Conservation (phyloP, 53 echinoderm and acorn worm genomes). For the Holothuria scabra region DNA sequence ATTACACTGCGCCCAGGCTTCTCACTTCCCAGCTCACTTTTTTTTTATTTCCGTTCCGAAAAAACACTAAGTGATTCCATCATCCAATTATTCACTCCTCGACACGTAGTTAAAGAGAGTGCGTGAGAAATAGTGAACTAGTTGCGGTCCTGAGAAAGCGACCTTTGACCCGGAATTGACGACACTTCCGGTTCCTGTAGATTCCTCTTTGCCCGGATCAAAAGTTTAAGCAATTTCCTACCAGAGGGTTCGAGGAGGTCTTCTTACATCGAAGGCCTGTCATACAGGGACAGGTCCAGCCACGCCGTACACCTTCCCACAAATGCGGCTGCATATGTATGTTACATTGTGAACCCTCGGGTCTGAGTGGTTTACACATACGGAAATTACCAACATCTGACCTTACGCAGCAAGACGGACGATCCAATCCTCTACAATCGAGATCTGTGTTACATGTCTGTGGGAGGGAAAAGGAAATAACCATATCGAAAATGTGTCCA, state of each 20-base stretch:
- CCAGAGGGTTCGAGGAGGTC: slow-evolving; percentile 1
- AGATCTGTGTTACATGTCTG: slow-evolving; percentile 38
- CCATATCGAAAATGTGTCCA: no score
- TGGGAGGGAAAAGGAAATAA: background rate
- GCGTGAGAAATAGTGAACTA: no score
- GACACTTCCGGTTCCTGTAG: no score
- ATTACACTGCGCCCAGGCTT: no score
- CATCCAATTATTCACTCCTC: no score
- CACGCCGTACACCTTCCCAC: slow-evolving; percentile 37
- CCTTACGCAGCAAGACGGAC: slow-evolving; percentile 38
- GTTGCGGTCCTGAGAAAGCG: no score
- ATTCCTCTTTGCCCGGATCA: no score
- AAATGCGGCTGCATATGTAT: slow-evolving; percentile 29
- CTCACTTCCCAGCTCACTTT: no score
- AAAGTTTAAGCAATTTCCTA: slow-evolving; percentile 10
- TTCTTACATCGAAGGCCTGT: slow-evolving; percentile 5
- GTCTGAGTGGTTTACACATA: slow-evolving; percentile 24
- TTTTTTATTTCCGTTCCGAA: no score
- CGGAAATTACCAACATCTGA: slow-evolving; percentile 39
- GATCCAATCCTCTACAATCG: slow-evolving; percentile 26
- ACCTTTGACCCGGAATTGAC: no score
- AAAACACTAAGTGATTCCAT: no score
- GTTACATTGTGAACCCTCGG: slow-evolving; percentile 31
- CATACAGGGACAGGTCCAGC: slow-evolving; percentile 34
- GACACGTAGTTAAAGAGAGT: no score